Evolutionary conservation across 2,113 vertebrate species (phyloP), one percentile per base, ranked within the genome.

Genomic region (Mesoclemmys tuberculata): DNA sequence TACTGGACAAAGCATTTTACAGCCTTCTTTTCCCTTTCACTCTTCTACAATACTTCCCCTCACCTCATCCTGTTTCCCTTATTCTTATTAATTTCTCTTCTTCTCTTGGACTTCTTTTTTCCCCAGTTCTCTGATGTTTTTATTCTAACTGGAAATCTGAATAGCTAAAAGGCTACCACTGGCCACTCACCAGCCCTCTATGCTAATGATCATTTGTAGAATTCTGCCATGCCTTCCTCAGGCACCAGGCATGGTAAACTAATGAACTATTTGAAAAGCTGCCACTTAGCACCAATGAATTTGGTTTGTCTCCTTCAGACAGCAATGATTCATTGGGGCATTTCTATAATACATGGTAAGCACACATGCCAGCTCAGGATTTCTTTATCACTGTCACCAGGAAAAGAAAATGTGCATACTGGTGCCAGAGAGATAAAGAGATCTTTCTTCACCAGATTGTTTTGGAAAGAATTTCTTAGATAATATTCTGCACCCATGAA

Each of bases 381-480:
- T 90, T 77, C 78, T 27, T 58, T 71, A 0, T 91, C 38, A 81
- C 8, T 87, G 11, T 54, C 38, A 87, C 16, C 35, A 56, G 64
- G 84, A 38, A 86, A 87, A 91, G 31, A 95, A 93, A 85, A 80
- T 1, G 35, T 52, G 29, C 38, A 58, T 18, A 84, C 8, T 82
- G 16, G 1, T 91, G 56, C 49, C 51, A 64, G 35, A 79, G 44
- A 83, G 56, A 91, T 81, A 84, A 92, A 94, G 31, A 18, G 58
- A 13, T 22, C 46, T 92, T 93, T 85, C 78, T 77, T n/a, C 1
- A 0, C 2, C 61, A 93, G 77, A 88, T 85, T 88, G 90, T 96
- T 85, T 92, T 83, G 55, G 88, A 92, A 93, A 87, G 90, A 89
- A 94, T 77, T 84, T 55, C 84, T 80, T 91, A 87, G 35, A 71